Conservation (phyloP, 2,797 vertebrate genomes). For the Aeoliscus strigatus region DNA sequence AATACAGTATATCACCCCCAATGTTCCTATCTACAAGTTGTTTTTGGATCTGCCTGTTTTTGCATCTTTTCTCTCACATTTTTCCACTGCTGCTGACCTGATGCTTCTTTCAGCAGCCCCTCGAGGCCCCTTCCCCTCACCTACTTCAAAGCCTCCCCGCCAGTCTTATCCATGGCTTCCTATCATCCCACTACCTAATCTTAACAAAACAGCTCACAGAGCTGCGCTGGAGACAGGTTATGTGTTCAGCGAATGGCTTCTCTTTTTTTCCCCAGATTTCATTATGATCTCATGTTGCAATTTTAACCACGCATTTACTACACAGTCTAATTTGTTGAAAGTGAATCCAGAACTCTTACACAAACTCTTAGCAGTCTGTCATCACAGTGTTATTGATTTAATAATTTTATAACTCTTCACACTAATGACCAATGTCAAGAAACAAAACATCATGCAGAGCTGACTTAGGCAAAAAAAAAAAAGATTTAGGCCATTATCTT, state of each 20-base stretch:
- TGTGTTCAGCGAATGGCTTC: constrained; percentile 35
- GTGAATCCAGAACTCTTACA: background rate
- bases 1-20: constrained; percentile 11
- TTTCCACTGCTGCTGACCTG: constrained; percentile 28
- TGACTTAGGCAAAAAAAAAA: too few species aligned
- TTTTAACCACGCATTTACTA: constrained; percentile 8
- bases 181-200: constrained; percentile 36
- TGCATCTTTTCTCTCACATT: constrained; percentile 29
- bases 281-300: constrained; percentile 28
- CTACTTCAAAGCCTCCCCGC: constrained; percentile 39
- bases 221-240: constrained; percentile 2
- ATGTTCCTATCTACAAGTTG: constrained; percentile 7
- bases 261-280: constrained; percentile 43
- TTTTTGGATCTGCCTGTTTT: constrained; percentile 9
- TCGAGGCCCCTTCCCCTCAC: constrained; percentile 30
- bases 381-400: too few species aligned
- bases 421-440: too few species aligned
- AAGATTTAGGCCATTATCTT: too few species aligned
- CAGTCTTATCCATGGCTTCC: constrained; percentile 47
- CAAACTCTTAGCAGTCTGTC: too few species aligned
- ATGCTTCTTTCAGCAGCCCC: constrained; percentile 48
- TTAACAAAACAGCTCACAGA: constrained; percentile 16
- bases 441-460: too few species aligned
- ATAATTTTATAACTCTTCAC: too few species aligned
- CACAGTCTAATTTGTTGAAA: constrained; percentile 1